Evolutionary conservation across 2,113 vertebrate genomes (phyloP).

Genomic region (Gavia stellata): DNA sequence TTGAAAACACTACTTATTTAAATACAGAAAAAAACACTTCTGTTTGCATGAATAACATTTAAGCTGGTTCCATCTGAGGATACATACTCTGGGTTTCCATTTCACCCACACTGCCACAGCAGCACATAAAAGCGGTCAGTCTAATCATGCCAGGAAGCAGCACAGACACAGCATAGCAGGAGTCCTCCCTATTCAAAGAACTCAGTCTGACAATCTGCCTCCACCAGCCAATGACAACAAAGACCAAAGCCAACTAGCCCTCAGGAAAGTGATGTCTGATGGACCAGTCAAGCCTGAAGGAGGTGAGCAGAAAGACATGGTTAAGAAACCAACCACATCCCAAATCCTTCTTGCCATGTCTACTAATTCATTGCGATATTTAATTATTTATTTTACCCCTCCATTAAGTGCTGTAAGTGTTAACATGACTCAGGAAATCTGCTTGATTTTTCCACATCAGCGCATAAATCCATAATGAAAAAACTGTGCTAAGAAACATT

Average conservation of each 20-base stretch:
- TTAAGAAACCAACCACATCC: constrained; percentile 57
- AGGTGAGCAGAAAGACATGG: constrained; percentile 80
- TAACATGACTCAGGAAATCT: constrained; percentile 40
- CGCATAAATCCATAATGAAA: constrained; percentile 34
- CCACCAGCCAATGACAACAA: constrained; percentile 94
- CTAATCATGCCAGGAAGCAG: constrained; percentile 89
- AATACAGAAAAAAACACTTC: constrained; percentile 78
- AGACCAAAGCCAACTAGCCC: constrained; percentile 91
- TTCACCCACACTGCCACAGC: constrained; percentile 85
- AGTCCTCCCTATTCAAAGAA: constrained; percentile 94
- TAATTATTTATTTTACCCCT: constrained; percentile 30
- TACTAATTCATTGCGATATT: constrained; percentile 1
- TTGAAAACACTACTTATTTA: constrained; percentile 83
- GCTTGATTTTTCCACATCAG: constrained; percentile 60
- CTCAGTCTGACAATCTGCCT: constrained; percentile 92
- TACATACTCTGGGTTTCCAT: constrained; percentile 96
- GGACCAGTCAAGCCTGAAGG: constrained; percentile 87
- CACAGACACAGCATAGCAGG: constrained; percentile 98
- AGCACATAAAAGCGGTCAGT: constrained; percentile 89
- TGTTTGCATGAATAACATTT: constrained; percentile 92
- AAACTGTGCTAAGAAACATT: constrained; percentile 34
- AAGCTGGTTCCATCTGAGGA: constrained; percentile 92
- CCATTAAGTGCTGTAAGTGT: constrained; percentile 62
- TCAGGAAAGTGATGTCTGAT: constrained; percentile 96
- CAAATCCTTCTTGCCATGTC: constrained; percentile 58